A percentile compares a stretch with the other conserved stretches of the same genome.
These are phyloP conservation scores for Oeneis ivallda DNA, from an alignment of 2,888 invertebrate species.

Conservation along the genomic window DNA sequence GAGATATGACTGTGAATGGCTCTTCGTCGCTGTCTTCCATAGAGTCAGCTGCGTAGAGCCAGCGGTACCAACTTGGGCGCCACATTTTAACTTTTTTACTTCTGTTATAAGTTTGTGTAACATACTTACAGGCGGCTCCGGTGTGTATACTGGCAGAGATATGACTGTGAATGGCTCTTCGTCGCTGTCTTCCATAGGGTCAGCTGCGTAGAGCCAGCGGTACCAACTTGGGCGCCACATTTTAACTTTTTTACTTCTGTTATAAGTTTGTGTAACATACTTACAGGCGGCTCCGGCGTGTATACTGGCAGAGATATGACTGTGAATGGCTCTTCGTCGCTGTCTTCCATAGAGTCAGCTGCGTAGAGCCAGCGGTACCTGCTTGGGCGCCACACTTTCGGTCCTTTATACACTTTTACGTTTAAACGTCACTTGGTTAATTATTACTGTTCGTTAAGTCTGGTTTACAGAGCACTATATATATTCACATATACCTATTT, in stretches of 20 bases:
- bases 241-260: slow-evolving; percentile 1
- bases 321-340: slow-evolving; percentile 86
- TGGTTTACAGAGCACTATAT: neutral
- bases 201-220: slow-evolving; percentile 73
- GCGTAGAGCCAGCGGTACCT: slow-evolving; percentile 72
- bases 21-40: slow-evolving; percentile 86
- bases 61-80: slow-evolving; percentile 72
- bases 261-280: slow-evolving; percentile 43
- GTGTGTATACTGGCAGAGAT: slow-evolving; percentile 84
- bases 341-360: slow-evolving; percentile 80
- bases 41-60: slow-evolving; percentile 68
- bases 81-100: slow-evolving; percentile 61
- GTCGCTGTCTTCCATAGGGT: slow-evolving; percentile 83
- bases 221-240: slow-evolving; percentile 73
- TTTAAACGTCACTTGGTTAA: slow-evolving; percentile 8
- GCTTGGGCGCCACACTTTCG: slow-evolving; percentile 74
- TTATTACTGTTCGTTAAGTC: neutral
- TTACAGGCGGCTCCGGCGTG: slow-evolving; percentile 73
- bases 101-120: no score
- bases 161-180: slow-evolving; percentile 86
- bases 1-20: slow-evolving; percentile 85
- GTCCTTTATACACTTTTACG: slow-evolving; percentile 34
- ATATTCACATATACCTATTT: slow-evolving; percentile 1
- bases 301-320: slow-evolving; percentile 85
- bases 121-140: slow-evolving; percentile 68